These are phyloP conservation scores for Drosophila subsilvestris DNA, from an alignment of 2,888 invertebrate genomes.

Conservation along the genomic window DNA sequence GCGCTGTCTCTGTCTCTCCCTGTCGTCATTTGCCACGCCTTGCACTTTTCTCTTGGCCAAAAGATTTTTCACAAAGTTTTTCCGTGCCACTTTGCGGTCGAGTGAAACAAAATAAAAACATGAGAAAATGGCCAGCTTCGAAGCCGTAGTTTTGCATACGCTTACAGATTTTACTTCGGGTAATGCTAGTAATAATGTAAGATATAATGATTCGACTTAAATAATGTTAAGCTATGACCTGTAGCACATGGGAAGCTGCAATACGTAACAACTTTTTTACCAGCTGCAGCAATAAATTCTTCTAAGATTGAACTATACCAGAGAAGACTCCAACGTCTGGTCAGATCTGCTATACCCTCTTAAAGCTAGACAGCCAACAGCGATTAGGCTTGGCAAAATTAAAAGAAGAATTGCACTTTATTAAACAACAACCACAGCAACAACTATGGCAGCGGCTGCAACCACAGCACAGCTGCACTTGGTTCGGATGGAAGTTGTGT, in stretches of 20 bases:
- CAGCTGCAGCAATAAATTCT: too few species aligned
- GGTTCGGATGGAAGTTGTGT: constrained; percentile 27
- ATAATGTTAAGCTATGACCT: constrained; percentile 51
- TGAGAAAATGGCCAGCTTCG: background rate
- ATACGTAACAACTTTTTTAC: too few species aligned
- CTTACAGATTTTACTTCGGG: too few species aligned
- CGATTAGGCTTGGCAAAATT: constrained; percentile 18
- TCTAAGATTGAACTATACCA: background rate
- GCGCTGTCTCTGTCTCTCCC: constrained; percentile 14
- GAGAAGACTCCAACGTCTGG: background rate
- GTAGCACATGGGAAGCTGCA: too few species aligned
- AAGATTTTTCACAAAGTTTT: constrained; percentile 56
- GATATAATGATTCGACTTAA: constrained; percentile 14
- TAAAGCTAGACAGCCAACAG: constrained; percentile 28
- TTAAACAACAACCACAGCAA: constrained; percentile 63
- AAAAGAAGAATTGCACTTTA: constrained; percentile 70
- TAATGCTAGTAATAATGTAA: too few species aligned
- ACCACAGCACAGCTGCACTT: constrained; percentile 38
- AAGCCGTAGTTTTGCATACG: background rate
- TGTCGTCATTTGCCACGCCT: constrained; percentile 48
- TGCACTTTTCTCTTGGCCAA: constrained; percentile 58
- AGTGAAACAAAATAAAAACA: constrained; percentile 41
- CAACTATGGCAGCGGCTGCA: constrained; percentile 22
- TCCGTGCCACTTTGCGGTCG: constrained; percentile 70
- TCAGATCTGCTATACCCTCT: background rate